Evolutionary conservation across 2,113 vertebrate genomes (phyloP), one percentile per base, ranked within the genome.

Genomic region (Picathartes gymnocephalus): DNA sequence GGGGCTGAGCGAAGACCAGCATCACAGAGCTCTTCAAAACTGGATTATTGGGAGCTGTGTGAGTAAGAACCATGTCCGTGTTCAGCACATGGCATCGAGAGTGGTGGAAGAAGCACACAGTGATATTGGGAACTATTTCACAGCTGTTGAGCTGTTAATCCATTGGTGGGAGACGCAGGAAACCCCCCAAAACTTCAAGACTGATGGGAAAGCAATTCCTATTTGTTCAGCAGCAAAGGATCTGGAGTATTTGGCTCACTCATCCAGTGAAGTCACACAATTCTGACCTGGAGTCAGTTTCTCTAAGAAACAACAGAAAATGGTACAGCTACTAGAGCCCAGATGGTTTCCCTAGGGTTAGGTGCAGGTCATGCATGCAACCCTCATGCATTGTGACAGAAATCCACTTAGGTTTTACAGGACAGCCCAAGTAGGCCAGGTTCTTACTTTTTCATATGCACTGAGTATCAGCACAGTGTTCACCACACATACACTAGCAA

Each of bases 31-130:
- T 77, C 24, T 65, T 30, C 6, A 27, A 44, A 62, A 44, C 15
- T 12, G 33, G 7, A 25, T 13, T 37, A 0, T 0, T 17, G 22
- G 30, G 30, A 77, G 14, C 1, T 4, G 19, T 25, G 19, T 53
- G 33, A 64, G 54, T 9, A 39, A 47, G 44, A 45, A 33, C 15
- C 20, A 11, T 3, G 11, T 4, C 57, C 0, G 0, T 12, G 7
- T 31, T 79, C 70, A 66, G 51, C 18, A 56, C 27, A n/a, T 44
- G 51, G 17, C 60, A 79, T 17, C 10, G 7, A 51, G 15, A 13
- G 17, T 27, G 51, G 19, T 30, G 25, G 27, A 8, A 86, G 51
- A 83, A 71, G 44, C 16, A 71, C 7, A 39, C 6, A 37, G 39
- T 27, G 19, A 37, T 56, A 21, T 6, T 58, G 18, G 25, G 22